A percentile compares a stretch with the other conserved stretches of the same genome.
These are phyloP conservation scores for Tetrao urogallus DNA, from an alignment of 2,113 vertebrate species.

Conservation along the genomic window DNA sequence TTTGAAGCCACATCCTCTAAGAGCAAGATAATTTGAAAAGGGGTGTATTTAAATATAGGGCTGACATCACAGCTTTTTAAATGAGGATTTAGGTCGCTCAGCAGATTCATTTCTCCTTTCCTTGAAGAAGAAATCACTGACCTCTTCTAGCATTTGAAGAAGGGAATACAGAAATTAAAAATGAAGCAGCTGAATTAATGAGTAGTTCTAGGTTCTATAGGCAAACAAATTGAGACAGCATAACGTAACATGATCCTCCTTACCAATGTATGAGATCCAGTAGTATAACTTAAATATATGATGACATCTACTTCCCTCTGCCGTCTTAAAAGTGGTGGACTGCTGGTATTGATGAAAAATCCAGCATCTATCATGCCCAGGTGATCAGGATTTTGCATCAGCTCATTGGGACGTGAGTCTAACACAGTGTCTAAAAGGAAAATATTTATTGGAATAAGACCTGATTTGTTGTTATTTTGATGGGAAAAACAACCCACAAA, in stretches of 20 bases:
- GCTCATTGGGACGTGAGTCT: conserved; percentile 69
- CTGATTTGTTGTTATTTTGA: not conserved
- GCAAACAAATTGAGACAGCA: not conserved
- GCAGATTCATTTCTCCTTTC: not conserved
- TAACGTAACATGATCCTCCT: not conserved
- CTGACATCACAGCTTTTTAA: not conserved
- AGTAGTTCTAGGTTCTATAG: not conserved
- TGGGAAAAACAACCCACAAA: not conserved
- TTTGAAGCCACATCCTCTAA: not conserved
- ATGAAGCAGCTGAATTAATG: not conserved
- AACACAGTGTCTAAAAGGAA: conserved; percentile 76
- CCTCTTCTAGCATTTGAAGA: not conserved
- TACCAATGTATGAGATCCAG: conserved; percentile 77
- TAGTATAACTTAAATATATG: conserved; percentile 81
- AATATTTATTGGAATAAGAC: not conserved
- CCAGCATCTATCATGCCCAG: conserved; percentile 80
- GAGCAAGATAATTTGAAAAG: not conserved
- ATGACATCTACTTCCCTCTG: conserved; percentile 81
- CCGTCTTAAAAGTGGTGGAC: conserved; percentile 72
- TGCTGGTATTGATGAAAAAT: conserved; percentile 83
- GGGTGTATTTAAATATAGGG: not conserved
- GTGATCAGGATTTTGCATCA: conserved; percentile 70
- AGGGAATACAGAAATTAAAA: not conserved
- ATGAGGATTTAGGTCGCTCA: not conserved
- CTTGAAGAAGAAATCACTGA: not conserved